Conservation (phyloP, 2,888 invertebrate species). For the Sarcophaga caerulescens region DNA sequence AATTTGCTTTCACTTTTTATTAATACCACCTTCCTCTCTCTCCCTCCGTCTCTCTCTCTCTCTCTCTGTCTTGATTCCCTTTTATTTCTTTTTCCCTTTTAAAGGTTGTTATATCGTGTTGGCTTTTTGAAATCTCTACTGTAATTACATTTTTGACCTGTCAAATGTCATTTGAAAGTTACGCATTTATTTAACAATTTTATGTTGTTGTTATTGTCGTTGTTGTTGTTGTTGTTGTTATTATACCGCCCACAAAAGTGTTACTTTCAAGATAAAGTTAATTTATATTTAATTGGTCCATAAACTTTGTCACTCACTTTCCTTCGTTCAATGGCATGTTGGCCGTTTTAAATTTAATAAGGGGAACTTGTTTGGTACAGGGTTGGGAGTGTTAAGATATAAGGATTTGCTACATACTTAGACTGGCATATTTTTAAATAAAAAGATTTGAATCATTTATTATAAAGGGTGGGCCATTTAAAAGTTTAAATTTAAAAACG, state of each 20-base stretch:
- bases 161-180: constrained; percentile 70
- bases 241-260: constrained; percentile 67
- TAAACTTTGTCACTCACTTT: constrained; percentile 38
- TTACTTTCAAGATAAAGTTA: constrained; percentile 69
- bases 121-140: constrained; percentile 37
- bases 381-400: too few species aligned
- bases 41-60: not conserved
- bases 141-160: constrained; percentile 64
- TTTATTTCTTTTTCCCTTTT: constrained; percentile 12
- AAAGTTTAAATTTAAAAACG: too few species aligned
- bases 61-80: too few species aligned
- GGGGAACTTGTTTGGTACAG: not conserved
- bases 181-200: constrained; percentile 61
- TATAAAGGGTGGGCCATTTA: too few species aligned
- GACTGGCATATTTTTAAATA: too few species aligned
- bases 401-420: too few species aligned
- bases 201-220: constrained; percentile 25
- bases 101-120: constrained; percentile 5
- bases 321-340: not conserved
- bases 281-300: constrained; percentile 67
- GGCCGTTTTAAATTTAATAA: constrained; percentile 48
- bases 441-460: too few species aligned
- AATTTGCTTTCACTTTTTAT: constrained; percentile 49
- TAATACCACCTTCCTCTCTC: not conserved
- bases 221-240: not conserved